Conservation (phyloP, 2,113 vertebrate species). For the Hoplias malabaricus region DNA sequence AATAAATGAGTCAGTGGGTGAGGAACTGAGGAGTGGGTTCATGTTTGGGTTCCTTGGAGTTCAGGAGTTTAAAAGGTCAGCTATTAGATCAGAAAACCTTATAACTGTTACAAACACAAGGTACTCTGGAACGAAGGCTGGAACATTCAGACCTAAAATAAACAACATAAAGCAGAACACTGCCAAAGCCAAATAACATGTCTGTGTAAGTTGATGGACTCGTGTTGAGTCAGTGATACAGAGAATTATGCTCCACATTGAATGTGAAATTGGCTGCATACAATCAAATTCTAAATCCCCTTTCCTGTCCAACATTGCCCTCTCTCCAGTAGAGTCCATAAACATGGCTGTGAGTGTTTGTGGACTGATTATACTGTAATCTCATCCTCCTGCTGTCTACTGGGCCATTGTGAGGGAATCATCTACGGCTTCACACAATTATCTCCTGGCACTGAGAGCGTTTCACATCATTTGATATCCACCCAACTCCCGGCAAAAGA, state of each 20-base stretch:
- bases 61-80: no score
- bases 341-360: neutral
- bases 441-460: neutral
- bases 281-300: neutral
- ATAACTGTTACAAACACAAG: no score
- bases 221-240: neutral
- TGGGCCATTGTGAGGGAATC: neutral
- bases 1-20: no score
- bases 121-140: no score
- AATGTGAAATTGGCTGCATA: neutral
- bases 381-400: neutral
- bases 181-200: neutral
- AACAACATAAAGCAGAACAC: neutral
- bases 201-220: neutral
- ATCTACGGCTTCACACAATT: slow-evolving; percentile 4
- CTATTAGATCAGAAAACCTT: no score
- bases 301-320: neutral
- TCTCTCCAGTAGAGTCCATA: neutral
- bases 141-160: neutral
- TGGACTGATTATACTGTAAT: slow-evolving; percentile 16
- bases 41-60: no score
- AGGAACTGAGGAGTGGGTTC: no score
- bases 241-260: neutral
- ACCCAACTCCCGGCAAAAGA: neutral
- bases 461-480: slow-evolving; percentile 3